These are phyloP conservation scores for Alosa sapidissima DNA, from an alignment of 2,797 vertebrate species.

Conservation along the genomic window DNA sequence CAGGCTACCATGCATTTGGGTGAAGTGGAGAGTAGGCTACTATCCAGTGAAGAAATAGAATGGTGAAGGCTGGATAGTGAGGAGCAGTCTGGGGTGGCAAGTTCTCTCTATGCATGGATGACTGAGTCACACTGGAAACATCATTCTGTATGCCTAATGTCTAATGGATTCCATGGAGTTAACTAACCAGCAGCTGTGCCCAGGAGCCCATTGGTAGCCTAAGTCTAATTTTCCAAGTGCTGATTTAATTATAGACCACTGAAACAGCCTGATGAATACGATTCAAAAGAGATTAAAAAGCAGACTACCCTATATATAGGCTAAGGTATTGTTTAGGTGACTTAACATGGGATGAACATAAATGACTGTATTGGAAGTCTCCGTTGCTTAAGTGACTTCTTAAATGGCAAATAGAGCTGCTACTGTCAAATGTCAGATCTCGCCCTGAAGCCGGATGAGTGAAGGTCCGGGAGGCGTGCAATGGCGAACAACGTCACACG, in stretches of 20 bases:
- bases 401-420: background rate
- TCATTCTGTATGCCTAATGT: conserved; percentile 21
- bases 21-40: too few species aligned
- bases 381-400: background rate
- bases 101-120: conserved; percentile 17
- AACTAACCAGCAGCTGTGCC: conserved; percentile 31
- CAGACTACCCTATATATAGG: background rate
- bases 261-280: background rate
- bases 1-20: too few species aligned
- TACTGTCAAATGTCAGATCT: background rate
- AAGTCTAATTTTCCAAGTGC: conserved; percentile 27
- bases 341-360: background rate
- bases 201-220: conserved; percentile 17
- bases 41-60: too few species aligned
- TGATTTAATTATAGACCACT: conserved; percentile 24
- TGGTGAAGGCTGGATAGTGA: background rate
- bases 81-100: conserved; percentile 27
- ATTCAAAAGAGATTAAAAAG: background rate
- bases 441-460: background rate
- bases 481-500: conserved; percentile 43
- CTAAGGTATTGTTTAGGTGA: background rate
- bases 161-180: conserved; percentile 43
- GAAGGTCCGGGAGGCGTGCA: conserved; percentile 20
- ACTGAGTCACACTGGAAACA: conserved; percentile 47
- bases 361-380: background rate